Base-by-base conservation (phyloP, 2,888 invertebrate genomes). In the Drosophila mimetica region DNA sequence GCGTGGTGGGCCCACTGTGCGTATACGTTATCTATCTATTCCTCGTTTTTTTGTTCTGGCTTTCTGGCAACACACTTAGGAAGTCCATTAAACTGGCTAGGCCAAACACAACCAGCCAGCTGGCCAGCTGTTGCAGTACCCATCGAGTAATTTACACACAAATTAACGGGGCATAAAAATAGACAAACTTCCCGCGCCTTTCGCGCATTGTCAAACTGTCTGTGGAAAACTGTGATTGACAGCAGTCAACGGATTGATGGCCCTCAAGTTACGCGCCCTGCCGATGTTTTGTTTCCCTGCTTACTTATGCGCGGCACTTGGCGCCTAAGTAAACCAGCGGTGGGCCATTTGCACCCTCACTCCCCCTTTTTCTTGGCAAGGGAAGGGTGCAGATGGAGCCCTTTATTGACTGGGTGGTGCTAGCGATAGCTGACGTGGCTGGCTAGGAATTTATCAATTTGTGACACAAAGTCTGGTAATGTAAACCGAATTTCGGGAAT, bases 131-230 rank as follows among this genome's bases (percentile, higher is more conserved):
- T 74, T 85, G 58, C 82, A 71, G 50, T 80, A 70, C 74, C 57
- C 86, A 79, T 54, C 39, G 52, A 72, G 61, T 69, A 84, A 81
- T 80, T 86, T 70, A 71, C 74, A 69, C 70, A 52, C 66, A 80
- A 86, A 84, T 81, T 86, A 86, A 75, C 78, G 75, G 73, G n/a
- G 44, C 65, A 75, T 80, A 80, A 81, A 86, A 80, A 84, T 70
- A 55, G 71, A 34, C 37, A 54, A 81, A 66, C 58, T 50, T 50
- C 16, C 41, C 9, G 32, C n/a, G 9, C 7, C 9, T 6, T 28
- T n/a, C n/a, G n/a, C 36, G 8, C 55, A 80, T 84, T 63, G 73
- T 57, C 82, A 77, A 65, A 41, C 70, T 75, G 73, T 52, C 81
- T 39, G 39, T 39, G 75, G 42, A 52, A 69, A 47, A 41, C 67